These are phyloP conservation scores for Branchipolynoe longqiensis DNA, from an alignment of 2,888 invertebrate genomes.

Conservation along the genomic window DNA sequence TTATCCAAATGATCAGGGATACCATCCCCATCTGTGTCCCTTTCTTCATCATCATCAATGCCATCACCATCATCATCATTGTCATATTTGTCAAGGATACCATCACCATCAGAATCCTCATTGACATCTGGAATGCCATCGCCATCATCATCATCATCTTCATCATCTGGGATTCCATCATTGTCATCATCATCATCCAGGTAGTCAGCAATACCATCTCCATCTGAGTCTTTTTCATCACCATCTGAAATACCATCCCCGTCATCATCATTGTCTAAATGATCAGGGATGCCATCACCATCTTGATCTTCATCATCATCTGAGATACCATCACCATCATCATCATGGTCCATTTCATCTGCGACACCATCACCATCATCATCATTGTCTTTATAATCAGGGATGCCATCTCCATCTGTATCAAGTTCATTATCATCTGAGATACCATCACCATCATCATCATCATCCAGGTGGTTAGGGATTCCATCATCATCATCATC, in stretches of 20 bases:
- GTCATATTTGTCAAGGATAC: slow-evolving; percentile 63
- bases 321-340: slow-evolving; percentile 72
- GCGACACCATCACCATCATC: slow-evolving; percentile 69
- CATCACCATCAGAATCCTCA: slow-evolving; percentile 66
- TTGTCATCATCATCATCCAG: slow-evolving; percentile 65
- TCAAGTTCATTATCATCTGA: slow-evolving; percentile 71
- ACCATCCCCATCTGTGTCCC: slow-evolving; percentile 71
- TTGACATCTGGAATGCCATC: slow-evolving; percentile 71
- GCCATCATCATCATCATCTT: slow-evolving; percentile 69
- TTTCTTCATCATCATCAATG: slow-evolving; percentile 70
- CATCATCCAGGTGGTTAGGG: slow-evolving; percentile 72
- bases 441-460: slow-evolving; percentile 76
- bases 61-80: slow-evolving; percentile 68
- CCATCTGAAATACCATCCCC: slow-evolving; percentile 75
- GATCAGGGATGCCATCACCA: slow-evolving; percentile 70
- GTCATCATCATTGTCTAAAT: slow-evolving; percentile 73
- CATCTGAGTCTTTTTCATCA: slow-evolving; percentile 64
- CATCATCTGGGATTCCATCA: slow-evolving; percentile 78
- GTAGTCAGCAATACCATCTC: slow-evolving; percentile 67
- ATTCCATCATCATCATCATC: slow-evolving; percentile 73
- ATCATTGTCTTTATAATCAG: slow-evolving; percentile 71
- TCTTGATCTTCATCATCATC: slow-evolving; percentile 68
- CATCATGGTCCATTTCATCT: slow-evolving; percentile 69
- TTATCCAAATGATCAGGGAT: slow-evolving; percentile 67
- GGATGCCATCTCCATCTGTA: slow-evolving; percentile 78